phyloP scores from a whole-genome alignment of 2,113 vertebrate genomes.

The Mesoclemmys tuberculata region DNA sequence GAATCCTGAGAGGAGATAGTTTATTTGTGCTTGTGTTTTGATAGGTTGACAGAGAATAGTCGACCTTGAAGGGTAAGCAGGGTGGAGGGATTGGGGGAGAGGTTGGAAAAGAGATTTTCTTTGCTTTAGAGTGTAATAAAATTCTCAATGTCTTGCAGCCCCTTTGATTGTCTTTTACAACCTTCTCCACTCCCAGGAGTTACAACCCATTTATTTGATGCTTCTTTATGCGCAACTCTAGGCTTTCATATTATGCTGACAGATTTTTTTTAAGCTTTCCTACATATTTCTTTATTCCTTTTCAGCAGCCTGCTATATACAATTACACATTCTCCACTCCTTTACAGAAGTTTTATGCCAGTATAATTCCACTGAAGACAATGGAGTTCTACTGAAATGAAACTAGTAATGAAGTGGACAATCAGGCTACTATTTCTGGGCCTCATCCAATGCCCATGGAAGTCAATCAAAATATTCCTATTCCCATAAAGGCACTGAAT shows the following conservation, averaged over 20 bases:
- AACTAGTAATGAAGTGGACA: neutral
- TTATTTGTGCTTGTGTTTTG: neutral
- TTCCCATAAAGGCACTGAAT: neutral
- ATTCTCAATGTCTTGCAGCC: accelerated
- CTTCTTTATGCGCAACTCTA: neutral
- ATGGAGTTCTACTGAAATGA: neutral
- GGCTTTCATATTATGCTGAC: neutral
- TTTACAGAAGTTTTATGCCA: neutral
- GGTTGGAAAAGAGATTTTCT: neutral
- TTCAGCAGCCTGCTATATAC: neutral
- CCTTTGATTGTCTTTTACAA: neutral
- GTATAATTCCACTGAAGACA: neutral
- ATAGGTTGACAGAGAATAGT: neutral
- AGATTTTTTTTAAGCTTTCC: neutral
- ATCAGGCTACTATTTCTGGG: neutral
- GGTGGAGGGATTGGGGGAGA: neutral
- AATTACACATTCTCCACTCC: neutral
- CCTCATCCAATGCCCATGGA: neutral
- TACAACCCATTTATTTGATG: neutral
- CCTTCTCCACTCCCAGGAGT: neutral
- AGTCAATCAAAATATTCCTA: neutral
- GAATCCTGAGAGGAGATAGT: neutral
- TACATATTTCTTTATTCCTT: neutral
- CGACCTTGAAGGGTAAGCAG: neutral
- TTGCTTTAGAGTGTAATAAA: neutral